Conservation (phyloP, 2,797 vertebrate genomes). For the Epinephelus coioides region DNA sequence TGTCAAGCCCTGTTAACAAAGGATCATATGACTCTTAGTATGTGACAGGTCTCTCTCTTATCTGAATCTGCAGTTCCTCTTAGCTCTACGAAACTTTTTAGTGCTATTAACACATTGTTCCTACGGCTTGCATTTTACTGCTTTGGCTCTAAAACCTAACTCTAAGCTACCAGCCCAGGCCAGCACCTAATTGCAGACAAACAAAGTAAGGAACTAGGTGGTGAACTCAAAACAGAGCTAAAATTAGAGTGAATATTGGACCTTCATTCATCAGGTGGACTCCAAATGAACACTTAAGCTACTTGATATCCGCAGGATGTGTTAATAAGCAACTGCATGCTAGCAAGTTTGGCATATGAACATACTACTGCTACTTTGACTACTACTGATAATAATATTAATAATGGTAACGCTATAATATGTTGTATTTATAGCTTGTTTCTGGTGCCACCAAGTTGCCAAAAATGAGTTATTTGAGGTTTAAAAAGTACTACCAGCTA, state of each 20-base stretch:
- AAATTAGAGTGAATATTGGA: neutral
- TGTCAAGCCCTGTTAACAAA: too few species aligned
- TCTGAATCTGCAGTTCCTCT: neutral
- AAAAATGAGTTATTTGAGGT: neutral
- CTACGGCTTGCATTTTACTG: too few species aligned
- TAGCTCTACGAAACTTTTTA: neutral
- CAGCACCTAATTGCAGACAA: neutral
- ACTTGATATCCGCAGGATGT: neutral
- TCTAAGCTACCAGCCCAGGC: neutral
- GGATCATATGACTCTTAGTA: neutral
- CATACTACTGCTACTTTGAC: neutral
- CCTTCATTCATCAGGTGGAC: neutral
- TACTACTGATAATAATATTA: neutral
- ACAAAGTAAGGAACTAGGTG: neutral
- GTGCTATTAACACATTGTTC: neutral
- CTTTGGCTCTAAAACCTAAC: neutral
- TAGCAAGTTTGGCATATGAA: too few species aligned
- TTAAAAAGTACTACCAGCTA: neutral
- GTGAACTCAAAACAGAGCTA: neutral
- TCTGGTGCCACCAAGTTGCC: neutral
- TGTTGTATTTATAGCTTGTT: conserved; percentile 12
- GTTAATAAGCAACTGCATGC: neutral
- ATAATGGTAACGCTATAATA: neutral
- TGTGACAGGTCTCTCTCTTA: neutral
- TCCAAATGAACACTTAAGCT: neutral